A percentile compares a stretch with the other conserved stretches of the same genome.
Conservation (phyloP, 2,888 invertebrate genomes). For the Oscheius sp. region DNA sequence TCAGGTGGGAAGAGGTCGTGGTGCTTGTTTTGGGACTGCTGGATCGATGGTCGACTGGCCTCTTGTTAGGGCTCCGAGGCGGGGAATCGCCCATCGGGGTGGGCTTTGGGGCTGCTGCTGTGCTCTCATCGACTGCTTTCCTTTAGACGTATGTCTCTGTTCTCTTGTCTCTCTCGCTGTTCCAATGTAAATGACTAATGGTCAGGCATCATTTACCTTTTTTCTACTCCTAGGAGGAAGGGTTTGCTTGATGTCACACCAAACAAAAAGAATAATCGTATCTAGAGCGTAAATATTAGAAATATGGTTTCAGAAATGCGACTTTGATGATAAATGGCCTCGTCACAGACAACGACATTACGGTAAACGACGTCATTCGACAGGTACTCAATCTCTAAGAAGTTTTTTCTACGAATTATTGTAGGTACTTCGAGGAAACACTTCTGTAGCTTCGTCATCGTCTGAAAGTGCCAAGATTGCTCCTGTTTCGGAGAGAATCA, state of each 20-base stretch:
- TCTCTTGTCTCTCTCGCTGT: background rate
- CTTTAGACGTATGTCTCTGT: constrained; percentile 6
- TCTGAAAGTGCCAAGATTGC: constrained; percentile 38
- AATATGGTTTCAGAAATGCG: constrained; percentile 80
- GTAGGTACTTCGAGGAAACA: constrained; percentile 44
- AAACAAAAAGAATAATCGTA: too few species aligned
- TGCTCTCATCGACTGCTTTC: constrained; percentile 28
- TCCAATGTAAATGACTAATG: constrained; percentile 11
- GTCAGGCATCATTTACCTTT: background rate
- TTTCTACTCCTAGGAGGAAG: too few species aligned
- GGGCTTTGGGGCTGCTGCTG: constrained; percentile 10
- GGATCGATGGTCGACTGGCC: constrained; percentile 34
- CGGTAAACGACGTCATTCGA: constrained; percentile 66
- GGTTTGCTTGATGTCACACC: too few species aligned
- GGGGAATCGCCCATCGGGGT: constrained; percentile 20
- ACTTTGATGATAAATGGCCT: constrained; percentile 89
- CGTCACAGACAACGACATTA: constrained; percentile 90
- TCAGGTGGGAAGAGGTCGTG: constrained; percentile 39
- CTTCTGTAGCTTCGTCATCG: constrained; percentile 48
- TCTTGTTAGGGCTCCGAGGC: constrained; percentile 32
- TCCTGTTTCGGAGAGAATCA: background rate
- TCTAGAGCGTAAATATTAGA: background rate
- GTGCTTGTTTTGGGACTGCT: background rate
- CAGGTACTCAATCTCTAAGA: constrained; percentile 34
- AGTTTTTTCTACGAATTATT: background rate